phyloP scores from a whole-genome alignment of 2,113 vertebrate genomes.

The Zeus faber region DNA sequence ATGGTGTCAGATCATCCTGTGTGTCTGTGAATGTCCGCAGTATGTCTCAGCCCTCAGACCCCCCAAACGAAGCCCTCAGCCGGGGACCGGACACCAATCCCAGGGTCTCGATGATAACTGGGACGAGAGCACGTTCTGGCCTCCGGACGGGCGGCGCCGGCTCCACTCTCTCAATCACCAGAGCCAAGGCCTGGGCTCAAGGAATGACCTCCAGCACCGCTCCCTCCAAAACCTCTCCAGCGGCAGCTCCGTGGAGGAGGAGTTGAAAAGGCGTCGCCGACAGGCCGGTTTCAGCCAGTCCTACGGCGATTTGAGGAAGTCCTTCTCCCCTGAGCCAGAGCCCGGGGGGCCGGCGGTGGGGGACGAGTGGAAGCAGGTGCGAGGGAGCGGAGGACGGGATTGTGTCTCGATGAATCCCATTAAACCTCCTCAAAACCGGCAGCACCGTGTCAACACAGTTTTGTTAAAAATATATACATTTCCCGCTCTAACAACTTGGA shows the following conservation, averaged over 20 bases:
- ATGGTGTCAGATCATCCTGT: background rate
- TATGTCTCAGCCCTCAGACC: slow-evolving; percentile 81
- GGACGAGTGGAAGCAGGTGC: slow-evolving; percentile 85
- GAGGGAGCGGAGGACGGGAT: background rate
- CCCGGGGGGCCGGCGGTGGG: slow-evolving; percentile 33
- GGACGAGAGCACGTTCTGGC: background rate
- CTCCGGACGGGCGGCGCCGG: slow-evolving; percentile 28
- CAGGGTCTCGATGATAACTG: background rate
- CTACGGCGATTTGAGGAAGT: slow-evolving; percentile 44
- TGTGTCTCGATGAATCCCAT: no score
- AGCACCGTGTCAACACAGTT: no score
- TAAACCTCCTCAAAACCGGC: no score
- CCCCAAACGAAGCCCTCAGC: slow-evolving; percentile 57
- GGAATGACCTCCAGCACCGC: slow-evolving; percentile 26
- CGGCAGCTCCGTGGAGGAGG: slow-evolving; percentile 64
- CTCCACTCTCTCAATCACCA: slow-evolving; percentile 50
- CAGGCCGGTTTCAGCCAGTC: slow-evolving; percentile 63
- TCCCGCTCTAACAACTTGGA: no score
- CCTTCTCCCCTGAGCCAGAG: slow-evolving; percentile 49
- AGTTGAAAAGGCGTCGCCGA: slow-evolving; percentile 70
- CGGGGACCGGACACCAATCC: background rate
- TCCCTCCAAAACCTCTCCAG: slow-evolving; percentile 44
- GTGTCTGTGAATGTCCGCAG: slow-evolving; percentile 53
- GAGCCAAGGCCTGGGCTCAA: background rate
- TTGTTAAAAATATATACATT: no score